These are phyloP conservation scores for Pollachius pollachius DNA, from an alignment of 2,113 vertebrate genomes.

Conservation along the genomic window DNA sequence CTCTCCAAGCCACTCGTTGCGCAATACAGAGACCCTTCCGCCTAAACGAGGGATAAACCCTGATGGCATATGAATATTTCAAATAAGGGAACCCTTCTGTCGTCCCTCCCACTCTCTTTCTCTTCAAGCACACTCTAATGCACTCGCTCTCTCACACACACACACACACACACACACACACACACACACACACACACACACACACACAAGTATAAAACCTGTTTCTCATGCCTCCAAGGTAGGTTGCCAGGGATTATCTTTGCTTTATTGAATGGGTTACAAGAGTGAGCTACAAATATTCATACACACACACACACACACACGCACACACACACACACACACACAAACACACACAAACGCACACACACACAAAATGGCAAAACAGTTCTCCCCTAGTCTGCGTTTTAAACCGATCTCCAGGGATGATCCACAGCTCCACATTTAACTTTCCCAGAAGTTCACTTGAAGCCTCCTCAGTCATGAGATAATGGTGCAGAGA, in stretches of 20 bases:
- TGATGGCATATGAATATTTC: constrained; percentile 67
- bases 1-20: no score
- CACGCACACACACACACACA: no score
- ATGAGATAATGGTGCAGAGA: no score
- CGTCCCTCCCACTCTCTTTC: constrained; percentile 5
- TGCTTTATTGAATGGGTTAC: constrained; percentile 77
- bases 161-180: constrained; percentile 11
- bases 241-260: constrained; percentile 82
- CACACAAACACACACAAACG: neutral
- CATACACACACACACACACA: constrained; percentile 48
- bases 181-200: no score
- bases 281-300: constrained; percentile 56
- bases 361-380: neutral
- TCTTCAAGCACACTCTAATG: constrained; percentile 29
- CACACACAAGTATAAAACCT: constrained; percentile 16
- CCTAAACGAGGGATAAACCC: neutral
- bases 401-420: no score
- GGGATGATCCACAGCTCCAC: no score
- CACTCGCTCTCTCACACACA: no score
- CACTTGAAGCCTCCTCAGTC: no score
- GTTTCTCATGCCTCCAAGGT: constrained; percentile 73
- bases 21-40: neutral
- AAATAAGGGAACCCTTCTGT: constrained; percentile 21
- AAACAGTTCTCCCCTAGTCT: no score
- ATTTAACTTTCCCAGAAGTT: no score